phyloP scores from a whole-genome alignment of 2,113 vertebrate species.

The Promerops cafer region DNA sequence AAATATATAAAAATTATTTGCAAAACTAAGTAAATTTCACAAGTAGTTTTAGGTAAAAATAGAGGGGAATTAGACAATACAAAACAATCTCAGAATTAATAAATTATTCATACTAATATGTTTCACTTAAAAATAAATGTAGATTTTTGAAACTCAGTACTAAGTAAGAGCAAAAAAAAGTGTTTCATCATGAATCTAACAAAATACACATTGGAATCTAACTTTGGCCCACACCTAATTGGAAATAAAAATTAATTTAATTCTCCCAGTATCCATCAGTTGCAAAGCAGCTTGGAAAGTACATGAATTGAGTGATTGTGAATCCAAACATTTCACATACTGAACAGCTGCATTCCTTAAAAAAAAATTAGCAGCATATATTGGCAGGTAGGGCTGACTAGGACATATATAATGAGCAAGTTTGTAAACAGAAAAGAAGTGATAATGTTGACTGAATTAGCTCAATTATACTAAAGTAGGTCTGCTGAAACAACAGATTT shows the following conservation, averaged over 20 bases:
- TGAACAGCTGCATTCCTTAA: background rate
- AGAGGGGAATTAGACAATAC: background rate
- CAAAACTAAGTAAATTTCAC: background rate
- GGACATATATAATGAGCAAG: background rate
- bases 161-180: background rate
- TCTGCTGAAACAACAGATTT: background rate
- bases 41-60: background rate
- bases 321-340: conserved; percentile 3
- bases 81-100: background rate
- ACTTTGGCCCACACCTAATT: background rate
- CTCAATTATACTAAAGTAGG: background rate
- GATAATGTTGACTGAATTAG: background rate
- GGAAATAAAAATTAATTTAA: background rate
- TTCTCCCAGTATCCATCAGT: background rate
- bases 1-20: background rate
- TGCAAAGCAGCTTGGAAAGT: background rate
- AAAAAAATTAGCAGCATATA: background rate
- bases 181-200: background rate
- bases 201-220: background rate
- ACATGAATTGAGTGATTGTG: background rate
- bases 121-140: background rate
- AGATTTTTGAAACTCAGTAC: background rate
- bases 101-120: background rate
- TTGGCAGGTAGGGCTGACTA: background rate
- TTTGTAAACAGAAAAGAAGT: background rate